Evolutionary conservation across 2,797 vertebrate species (phyloP), one percentile per base, ranked within the genome.

Genomic region (Sebastes steindachneri): DNA sequence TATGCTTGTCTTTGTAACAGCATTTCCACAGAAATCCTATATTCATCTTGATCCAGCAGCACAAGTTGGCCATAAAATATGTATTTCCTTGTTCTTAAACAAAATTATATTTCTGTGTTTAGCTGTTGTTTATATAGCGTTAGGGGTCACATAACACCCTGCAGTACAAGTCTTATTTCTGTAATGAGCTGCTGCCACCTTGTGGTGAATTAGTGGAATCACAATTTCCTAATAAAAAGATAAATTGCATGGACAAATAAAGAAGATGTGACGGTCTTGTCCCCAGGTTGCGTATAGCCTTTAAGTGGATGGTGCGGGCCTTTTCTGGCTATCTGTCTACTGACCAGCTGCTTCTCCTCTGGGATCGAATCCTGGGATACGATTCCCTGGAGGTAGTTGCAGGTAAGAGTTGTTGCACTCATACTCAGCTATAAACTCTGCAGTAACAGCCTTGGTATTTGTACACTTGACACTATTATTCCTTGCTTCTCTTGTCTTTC

Each of bases 251-350:
- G 58, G 37, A 19, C 17, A 19, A 48, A 48, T 48, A 48, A 48
- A 48, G 3, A 25, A 41, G 10, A 37, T 10, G 35, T 14, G 45
- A 33, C 63, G n/a, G 25, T 64, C 73, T 19, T 83, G 14, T 70
- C 67, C 64, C 6, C 83, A 99, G 98, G 84, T 94, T 99, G 86
- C 97, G 98, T 12, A 98, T 99, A 80, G 97, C 98, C 65, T 99
- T 99, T 88, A 99, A 99, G 82, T 99, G 99, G 99, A 98, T 99
- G 97, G 98, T 99, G 33, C 96, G 98, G 63, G 98, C 96, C 29
- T 99, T 99, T 90, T 99, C 99, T 17, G 98, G 99, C 64, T 99
- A 99, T 89, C 96, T 99, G 77, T 98, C 98, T 71, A 99, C 99
- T 14, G 98, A 99, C 92, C 99, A 99, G 81, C 97, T 99, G 80